Percentiles rank a stretch among this genome's conserved stretches.
Conservation (phyloP, 2,888 invertebrate genomes). For the Branchinecta sandiegonensis region DNA sequence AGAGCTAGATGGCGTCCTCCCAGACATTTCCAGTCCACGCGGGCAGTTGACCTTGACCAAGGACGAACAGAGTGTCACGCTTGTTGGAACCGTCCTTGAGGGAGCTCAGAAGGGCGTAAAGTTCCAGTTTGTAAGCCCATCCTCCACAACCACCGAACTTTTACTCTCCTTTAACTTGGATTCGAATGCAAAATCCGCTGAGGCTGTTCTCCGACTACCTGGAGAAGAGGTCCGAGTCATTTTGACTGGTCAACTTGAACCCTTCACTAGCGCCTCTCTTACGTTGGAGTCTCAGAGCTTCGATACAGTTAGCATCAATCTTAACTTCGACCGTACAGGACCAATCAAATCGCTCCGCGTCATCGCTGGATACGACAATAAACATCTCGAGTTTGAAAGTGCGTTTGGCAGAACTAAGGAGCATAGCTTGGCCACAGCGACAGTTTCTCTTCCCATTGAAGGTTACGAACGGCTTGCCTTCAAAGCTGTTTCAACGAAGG, state of each 20-base stretch:
- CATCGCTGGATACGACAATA: slow-evolving; percentile 17
- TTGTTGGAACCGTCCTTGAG: neutral
- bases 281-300: neutral
- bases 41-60: neutral
- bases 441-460: slow-evolving; percentile 24
- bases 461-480: slow-evolving; percentile 22
- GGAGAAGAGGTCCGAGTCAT: neutral
- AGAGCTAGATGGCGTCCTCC: neutral
- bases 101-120: neutral
- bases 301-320: neutral
- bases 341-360: slow-evolving; percentile 17
- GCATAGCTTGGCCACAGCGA: slow-evolving; percentile 22
- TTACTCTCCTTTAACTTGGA: neutral
- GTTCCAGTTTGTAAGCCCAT: neutral
- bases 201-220: neutral
- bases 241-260: neutral
- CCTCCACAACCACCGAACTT: neutral
- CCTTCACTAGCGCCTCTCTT: neutral
- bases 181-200: neutral
- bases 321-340: neutral
- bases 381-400: slow-evolving; percentile 22
- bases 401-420: slow-evolving; percentile 19
- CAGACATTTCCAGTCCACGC: neutral
- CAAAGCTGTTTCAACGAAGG: slow-evolving; percentile 23
- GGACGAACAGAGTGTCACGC: neutral